Percentiles rank a stretch among this genome's conserved stretches.
These are phyloP conservation scores for Drosophila lutescens DNA, from an alignment of 2,888 invertebrate genomes.

Conservation along the genomic window DNA sequence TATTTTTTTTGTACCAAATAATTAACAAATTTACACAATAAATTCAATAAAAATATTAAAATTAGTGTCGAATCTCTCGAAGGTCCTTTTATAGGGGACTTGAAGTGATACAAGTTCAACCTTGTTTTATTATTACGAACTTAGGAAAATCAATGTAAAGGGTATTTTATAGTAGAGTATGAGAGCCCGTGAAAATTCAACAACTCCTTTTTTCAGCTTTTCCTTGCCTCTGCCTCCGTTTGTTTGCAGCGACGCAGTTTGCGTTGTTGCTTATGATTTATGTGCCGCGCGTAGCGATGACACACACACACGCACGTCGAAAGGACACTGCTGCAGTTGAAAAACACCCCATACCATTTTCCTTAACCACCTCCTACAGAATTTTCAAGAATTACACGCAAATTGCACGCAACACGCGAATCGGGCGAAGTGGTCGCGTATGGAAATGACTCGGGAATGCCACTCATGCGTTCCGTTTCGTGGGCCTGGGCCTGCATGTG, in stretches of 20 bases:
- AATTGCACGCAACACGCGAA: slow-evolving; percentile 79
- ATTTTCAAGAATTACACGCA: slow-evolving; percentile 70
- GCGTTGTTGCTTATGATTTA: slow-evolving; percentile 75
- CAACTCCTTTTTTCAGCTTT: slow-evolving; percentile 36
- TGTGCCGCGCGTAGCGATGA: slow-evolving; percentile 71
- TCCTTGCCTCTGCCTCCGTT: slow-evolving; percentile 9
- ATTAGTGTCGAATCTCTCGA: no score
- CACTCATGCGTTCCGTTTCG: slow-evolving; percentile 61
- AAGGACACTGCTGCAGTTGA: slow-evolving; percentile 57
- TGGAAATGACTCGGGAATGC: slow-evolving; percentile 74
- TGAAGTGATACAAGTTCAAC: no score
- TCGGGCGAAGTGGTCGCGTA: slow-evolving; percentile 54
- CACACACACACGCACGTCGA: slow-evolving; percentile 54
- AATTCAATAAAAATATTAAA: no score
- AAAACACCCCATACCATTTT: slow-evolving; percentile 63
- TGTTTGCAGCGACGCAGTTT: slow-evolving; percentile 70
- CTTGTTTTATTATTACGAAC: not conserved
- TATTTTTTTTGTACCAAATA: no score
- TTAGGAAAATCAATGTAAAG: not conserved
- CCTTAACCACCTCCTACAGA: slow-evolving; percentile 81
- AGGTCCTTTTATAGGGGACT: no score
- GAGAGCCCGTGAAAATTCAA: not conserved
- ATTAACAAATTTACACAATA: no score
- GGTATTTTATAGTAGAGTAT: not conserved
- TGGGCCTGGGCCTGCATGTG: slow-evolving; percentile 47